Conservation (phyloP, 2,797 vertebrate genomes). For the Cercopithecus hamlyni region DNA sequence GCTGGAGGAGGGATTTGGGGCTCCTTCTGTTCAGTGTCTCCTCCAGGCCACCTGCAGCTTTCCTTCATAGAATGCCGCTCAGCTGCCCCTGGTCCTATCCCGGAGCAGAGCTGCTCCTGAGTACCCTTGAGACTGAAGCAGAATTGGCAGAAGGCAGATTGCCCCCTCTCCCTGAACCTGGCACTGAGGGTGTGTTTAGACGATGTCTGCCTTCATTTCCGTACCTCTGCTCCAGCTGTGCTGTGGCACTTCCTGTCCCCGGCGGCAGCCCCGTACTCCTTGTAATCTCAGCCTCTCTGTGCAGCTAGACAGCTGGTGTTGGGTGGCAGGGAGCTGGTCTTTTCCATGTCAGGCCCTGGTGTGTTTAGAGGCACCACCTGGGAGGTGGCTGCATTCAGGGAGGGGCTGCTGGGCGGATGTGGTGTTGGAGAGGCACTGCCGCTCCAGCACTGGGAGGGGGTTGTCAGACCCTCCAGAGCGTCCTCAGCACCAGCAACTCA, state of each 20-base stretch:
- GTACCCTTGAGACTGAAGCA: neutral
- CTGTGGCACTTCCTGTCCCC: neutral
- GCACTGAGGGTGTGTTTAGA: neutral
- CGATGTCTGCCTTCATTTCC: neutral
- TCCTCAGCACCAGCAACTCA: neutral
- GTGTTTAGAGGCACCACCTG: accelerated
- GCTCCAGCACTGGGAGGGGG: neutral
- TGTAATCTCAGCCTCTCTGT: neutral
- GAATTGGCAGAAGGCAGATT: neutral
- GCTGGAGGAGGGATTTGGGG: neutral
- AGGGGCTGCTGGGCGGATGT: neutral
- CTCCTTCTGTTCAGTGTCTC: neutral
- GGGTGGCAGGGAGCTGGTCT: neutral
- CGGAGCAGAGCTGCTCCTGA: neutral
- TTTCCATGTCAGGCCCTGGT: neutral
- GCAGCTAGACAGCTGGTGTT: too few species aligned
- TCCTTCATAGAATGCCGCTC: neutral
- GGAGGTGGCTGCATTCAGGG: neutral
- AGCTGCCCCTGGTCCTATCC: neutral
- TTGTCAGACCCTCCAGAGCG: neutral
- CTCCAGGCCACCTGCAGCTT: neutral
- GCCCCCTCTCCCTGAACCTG: neutral
- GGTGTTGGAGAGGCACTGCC: neutral
- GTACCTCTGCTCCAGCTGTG: neutral
- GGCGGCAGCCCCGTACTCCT: neutral